Evolutionary conservation across 2,113 vertebrate species (phyloP).

Genomic region (Zosterops lateralis): DNA sequence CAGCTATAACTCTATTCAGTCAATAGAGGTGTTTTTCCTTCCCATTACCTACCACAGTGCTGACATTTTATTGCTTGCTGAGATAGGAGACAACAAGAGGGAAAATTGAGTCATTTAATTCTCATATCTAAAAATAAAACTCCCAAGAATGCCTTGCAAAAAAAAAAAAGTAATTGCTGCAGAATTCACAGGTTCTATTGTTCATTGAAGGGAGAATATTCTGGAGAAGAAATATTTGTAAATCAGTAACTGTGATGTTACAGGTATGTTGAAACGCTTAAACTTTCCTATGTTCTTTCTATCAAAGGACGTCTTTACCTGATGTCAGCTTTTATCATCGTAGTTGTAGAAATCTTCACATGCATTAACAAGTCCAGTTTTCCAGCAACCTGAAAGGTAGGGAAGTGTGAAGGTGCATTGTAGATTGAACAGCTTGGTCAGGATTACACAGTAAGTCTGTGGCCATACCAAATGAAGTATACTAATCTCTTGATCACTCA

Average conservation of each 20-base stretch:
- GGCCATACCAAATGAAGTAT: background rate
- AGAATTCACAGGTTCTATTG: constrained; percentile 24
- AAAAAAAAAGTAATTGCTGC: constrained; percentile 60
- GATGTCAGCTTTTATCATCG: background rate
- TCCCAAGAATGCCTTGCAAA: constrained; percentile 47
- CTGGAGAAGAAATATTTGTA: constrained; percentile 57
- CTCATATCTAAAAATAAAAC: constrained; percentile 62
- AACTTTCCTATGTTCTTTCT: background rate
- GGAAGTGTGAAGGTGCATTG: background rate
- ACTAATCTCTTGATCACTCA: background rate
- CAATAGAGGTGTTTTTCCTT: constrained; percentile 61
- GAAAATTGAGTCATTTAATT: constrained; percentile 71
- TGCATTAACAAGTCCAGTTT: background rate
- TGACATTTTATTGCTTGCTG: constrained; percentile 70
- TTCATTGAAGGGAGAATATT: constrained; percentile 38
- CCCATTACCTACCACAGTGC: constrained; percentile 49
- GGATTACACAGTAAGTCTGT: background rate
- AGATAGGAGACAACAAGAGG: constrained; percentile 58
- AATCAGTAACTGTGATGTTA: constrained; percentile 33
- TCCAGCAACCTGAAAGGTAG: background rate
- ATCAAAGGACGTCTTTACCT: background rate
- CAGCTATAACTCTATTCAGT: constrained; percentile 59
- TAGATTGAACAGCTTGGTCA: background rate
- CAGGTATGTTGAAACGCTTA: constrained; percentile 18
- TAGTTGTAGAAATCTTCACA: background rate